Percentiles rank a stretch among this genome's conserved stretches.
Evolutionary conservation across 1,140 invertebrate genomes (phyloP).

Genomic region (Heliconius hewitsoni): DNA sequence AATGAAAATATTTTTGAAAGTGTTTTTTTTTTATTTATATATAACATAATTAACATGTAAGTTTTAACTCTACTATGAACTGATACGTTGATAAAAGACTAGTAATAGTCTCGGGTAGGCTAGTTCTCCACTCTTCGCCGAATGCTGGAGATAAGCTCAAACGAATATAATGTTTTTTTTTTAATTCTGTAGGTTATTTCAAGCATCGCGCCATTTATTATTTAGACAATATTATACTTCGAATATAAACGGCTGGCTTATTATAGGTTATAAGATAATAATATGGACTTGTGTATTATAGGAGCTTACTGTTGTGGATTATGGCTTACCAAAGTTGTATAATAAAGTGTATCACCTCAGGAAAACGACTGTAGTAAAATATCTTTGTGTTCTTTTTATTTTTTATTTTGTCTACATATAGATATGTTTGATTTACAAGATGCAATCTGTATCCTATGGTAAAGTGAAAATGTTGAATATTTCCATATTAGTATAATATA

Average conservation of each 20-base stretch:
- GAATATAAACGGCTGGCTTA: neutral
- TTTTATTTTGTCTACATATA: neutral
- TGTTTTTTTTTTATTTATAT: no score
- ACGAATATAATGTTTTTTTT: neutral
- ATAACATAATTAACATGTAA: neutral
- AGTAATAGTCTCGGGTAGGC: no score
- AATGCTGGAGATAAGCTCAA: neutral
- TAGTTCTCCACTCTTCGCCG: no score
- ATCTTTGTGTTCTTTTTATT: neutral
- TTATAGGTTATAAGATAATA: neutral
- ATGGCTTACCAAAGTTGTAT: slow-evolving; percentile 4
- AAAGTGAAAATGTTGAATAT: neutral
- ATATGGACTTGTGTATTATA: neutral
- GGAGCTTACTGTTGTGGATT: neutral
- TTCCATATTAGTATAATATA: neutral
- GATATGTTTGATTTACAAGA: neutral
- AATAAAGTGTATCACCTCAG: neutral
- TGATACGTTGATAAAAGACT: neutral
- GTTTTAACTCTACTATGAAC: neutral
- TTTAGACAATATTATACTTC: neutral
- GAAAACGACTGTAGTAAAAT: neutral
- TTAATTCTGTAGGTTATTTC: neutral
- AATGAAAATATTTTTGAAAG: no score
- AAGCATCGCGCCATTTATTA: neutral
- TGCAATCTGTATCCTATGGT: neutral